A percentile compares a stretch with the other conserved stretches of the same genome.
Conservation (phyloP, 1,140 invertebrate genomes). For the Druon quercuslanigerum region DNA sequence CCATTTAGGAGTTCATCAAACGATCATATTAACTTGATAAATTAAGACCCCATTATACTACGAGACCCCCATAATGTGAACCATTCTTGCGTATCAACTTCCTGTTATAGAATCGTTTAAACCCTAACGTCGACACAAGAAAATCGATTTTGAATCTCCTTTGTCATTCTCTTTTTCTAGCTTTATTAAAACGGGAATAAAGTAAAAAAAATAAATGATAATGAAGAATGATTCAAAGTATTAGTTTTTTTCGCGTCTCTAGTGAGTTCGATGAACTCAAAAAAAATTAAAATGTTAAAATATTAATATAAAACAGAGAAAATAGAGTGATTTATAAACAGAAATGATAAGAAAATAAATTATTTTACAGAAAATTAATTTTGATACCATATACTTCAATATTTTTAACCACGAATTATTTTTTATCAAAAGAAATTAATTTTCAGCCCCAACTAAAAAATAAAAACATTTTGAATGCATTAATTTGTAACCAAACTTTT, state of each 20-base stretch:
- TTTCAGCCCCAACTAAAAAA: too few relatives aligned
- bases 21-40: constrained; percentile 6
- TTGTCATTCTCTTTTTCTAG: neutral
- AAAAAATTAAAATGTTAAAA: too few relatives aligned
- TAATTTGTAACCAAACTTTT: too few relatives aligned
- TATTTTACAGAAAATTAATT: too few relatives aligned
- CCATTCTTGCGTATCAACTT: constrained; percentile 33
- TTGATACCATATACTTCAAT: too few relatives aligned
- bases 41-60: constrained; percentile 29
- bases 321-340: too few relatives aligned
- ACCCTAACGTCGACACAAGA: neutral
- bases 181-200: neutral
- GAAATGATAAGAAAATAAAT: too few relatives aligned
- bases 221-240: neutral
- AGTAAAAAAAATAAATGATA: neutral
- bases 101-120: constrained; percentile 33
- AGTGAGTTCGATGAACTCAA: too few relatives aligned
- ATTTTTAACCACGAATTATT: too few relatives aligned
- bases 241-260: neutral
- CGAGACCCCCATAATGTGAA: constrained; percentile 26
- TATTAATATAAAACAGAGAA: too few relatives aligned
- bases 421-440: too few relatives aligned
- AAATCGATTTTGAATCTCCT: constrained; percentile 11
- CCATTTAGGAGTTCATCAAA: constrained; percentile 13
- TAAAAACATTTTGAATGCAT: too few relatives aligned